Evolutionary conservation across 2,113 vertebrate species (phyloP).

Genomic region (Urocitellus parryii): DNA sequence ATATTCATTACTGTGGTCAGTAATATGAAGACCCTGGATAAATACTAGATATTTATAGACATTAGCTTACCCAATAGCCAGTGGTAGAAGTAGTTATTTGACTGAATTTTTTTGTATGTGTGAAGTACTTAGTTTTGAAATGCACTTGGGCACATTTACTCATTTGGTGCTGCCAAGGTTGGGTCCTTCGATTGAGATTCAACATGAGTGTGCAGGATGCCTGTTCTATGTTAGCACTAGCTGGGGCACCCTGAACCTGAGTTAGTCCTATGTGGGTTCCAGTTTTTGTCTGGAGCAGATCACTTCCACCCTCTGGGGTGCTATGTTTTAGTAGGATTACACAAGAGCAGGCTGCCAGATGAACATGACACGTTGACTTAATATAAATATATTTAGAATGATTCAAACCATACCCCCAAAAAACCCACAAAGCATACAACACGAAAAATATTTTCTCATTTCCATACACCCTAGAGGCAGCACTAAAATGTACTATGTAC

Average conservation of each 20-base stretch:
- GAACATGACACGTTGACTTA: neutral
- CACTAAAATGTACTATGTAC: neutral
- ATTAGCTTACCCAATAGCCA: neutral
- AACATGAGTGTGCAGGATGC: neutral
- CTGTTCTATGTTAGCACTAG: neutral
- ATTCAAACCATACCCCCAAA: neutral
- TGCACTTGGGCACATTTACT: neutral
- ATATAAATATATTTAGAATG: neutral
- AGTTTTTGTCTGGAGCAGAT: neutral
- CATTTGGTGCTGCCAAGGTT: neutral
- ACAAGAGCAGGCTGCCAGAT: neutral
- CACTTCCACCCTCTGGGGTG: neutral
- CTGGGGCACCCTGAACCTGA: neutral
- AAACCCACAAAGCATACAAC: neutral
- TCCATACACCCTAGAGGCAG: neutral
- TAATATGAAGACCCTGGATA: neutral
- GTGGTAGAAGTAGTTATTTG: neutral
- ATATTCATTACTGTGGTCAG: neutral
- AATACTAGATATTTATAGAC: no score
- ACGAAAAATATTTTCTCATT: neutral
- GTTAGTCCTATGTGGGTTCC: neutral
- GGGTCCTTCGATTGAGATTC: constrained; percentile 50
- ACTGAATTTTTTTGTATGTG: neutral
- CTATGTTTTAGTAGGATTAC: neutral
- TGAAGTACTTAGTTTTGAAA: constrained; percentile 23